Base-by-base conservation (phyloP, 2,888 invertebrate genomes). In the Thereva unica region DNA sequence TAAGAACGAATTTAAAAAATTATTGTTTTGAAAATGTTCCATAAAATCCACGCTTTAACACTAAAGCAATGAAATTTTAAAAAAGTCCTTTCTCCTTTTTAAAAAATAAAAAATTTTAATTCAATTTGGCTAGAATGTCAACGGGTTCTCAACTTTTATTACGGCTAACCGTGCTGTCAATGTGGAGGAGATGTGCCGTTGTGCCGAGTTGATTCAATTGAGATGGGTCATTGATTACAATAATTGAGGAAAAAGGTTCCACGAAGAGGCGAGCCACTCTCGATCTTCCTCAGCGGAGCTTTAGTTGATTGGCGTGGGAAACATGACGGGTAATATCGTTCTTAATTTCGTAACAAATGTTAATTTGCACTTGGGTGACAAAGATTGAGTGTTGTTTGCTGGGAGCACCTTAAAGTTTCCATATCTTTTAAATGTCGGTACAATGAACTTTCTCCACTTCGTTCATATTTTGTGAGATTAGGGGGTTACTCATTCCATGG, bases 61-160 rank as follows among this genome's bases (percentile, higher is more conserved):
- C 23, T 23, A 23, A 23, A 23, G 23, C 23, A 23, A 23, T 23
- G 2, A 23, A 23, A 23, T 23, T 23, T 1, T 23, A 23, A 23
- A 23, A 35, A 35, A 34, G 52, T 34, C 35, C 35, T 23, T 34
- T 23, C 5, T 35, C 52, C 52, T 52, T n/a, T 6, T 35, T 2
- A 34, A 6, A 52, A 35, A 10, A 35, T 8, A 52, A 10, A 52
- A 23, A 23, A 23, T 23, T 7, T 52, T 52, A 34, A 52, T 52
- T 52, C 35, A 10, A 52, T 52, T 52, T 52, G 23, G 6, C 35
- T 35, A 52, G 35, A 35, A 52, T 23, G 34, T 12, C 23, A 52
- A 34, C 8, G 52, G 52, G 52, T 47, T 52, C 35, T 52, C 34
- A 52, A 52, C 52, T 52, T 52, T 52, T 52, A 52, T 52, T 52